phyloP scores from a whole-genome alignment of 1,140 invertebrate species.

The Hesperophylax magnus region DNA sequence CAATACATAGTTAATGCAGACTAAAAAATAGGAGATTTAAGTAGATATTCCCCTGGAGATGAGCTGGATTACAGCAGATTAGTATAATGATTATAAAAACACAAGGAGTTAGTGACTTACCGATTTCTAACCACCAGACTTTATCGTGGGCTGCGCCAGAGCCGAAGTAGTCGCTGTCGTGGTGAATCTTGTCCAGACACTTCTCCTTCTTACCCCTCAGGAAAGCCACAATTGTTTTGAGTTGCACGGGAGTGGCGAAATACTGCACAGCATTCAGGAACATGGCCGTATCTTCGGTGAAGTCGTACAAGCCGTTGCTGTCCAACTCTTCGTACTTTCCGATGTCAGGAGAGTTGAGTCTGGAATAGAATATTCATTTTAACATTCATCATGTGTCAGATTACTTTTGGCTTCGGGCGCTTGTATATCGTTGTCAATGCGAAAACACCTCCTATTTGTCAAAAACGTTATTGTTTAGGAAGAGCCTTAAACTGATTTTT shows the following conservation, averaged over 20 bases:
- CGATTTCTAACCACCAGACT: slow-evolving; percentile 77
- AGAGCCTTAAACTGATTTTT: too few relatives aligned
- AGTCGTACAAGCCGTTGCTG: slow-evolving; percentile 68
- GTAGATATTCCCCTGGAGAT: too few relatives aligned
- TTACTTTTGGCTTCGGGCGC: too few relatives aligned
- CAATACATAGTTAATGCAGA: too few relatives aligned
- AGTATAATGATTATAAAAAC: too few relatives aligned
- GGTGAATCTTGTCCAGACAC: slow-evolving; percentile 64
- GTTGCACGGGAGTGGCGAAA: slow-evolving; percentile 59
- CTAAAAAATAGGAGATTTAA: too few relatives aligned
- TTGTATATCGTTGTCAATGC: too few relatives aligned
- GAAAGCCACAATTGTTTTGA: slow-evolving; percentile 69
- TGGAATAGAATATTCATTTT: slow-evolving; percentile 29
- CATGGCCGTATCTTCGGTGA: slow-evolving; percentile 71
- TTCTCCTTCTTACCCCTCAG: slow-evolving; percentile 72
- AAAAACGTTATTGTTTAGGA: too few relatives aligned
- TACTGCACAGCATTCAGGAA: slow-evolving; percentile 71
- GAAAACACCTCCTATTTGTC: too few relatives aligned
- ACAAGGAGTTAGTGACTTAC: slow-evolving; percentile 56
- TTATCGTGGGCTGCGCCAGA: slow-evolving; percentile 71
- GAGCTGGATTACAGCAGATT: too few relatives aligned
- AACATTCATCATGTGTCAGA: too few relatives aligned
- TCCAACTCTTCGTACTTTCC: slow-evolving; percentile 61
- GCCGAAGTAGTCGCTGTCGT: slow-evolving; percentile 64
- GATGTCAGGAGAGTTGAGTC: slow-evolving; percentile 34